Base-by-base conservation (phyloP, 1,140 invertebrate species). In the Ceratina japonica region DNA sequence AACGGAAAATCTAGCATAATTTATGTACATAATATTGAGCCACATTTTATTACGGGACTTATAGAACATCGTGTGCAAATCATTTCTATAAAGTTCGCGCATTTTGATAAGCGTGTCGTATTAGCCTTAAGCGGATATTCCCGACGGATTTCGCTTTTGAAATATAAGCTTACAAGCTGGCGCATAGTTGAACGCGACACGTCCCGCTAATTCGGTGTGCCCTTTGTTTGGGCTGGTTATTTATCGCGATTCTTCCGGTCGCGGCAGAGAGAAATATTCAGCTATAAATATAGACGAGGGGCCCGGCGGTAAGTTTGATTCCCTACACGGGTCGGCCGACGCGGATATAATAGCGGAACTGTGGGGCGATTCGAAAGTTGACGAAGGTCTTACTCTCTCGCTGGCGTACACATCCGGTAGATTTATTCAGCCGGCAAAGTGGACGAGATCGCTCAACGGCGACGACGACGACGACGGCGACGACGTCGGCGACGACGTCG, bases 371-470 rank as follows among this genome's bases (percentile, higher is more conserved):
- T 72, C 15, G 75, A 13, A 44, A 18, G 58, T 70, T 37, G 68
- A 58, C 52, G 37, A 61, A 75, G 37, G 13, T 76, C 37, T 61
- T 61, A 63, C 54, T 70, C n/a, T n/a, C 51, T 49, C 56, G 8
- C n/a, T 4, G 12, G 10, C 1, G n/a, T 52, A 52, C 49, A 15
- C 20, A 66, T 27, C 31, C 52, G 54, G 31, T 7, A 31, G 56
- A 62, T 76, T 76, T 76, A 70, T 76, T 76, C 65, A n/a, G 10
- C 44, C 44, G 65, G 10, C 8, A 51, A 76, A 76, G n/a, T 37
- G 56, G 56, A 70, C 37, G 37, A 24, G 15, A 75, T 75, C 62
- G 24, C 4, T 54, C n/a, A 56, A 13, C n/a, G 37, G 44, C 24
- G 44, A n/a, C 63, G 37, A 44, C 37, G 37, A 44, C 37, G 37